Evolutionary conservation across 1,140 invertebrate species (phyloP), one percentile per base, ranked within the genome.

Genomic region (Macrotrachela quadricornifera): DNA sequence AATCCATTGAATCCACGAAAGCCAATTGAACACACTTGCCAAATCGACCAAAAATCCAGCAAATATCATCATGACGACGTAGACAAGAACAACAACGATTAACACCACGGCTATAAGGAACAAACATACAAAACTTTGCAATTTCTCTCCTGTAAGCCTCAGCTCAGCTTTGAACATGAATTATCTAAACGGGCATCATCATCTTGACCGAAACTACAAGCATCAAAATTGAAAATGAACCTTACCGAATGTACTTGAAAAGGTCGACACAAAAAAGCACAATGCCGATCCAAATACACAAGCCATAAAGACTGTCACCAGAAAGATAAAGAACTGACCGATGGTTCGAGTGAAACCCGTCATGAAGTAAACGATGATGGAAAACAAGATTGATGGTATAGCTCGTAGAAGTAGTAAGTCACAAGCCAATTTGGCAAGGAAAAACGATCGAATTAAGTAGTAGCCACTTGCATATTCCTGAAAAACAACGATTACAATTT

Each of bases 61-160:
- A 57, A 68, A 69, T 16, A 70, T 66, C 66, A 70, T 69, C 67
- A 68, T 68, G 52, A 66, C 62, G 1, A 64, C 62, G 54, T 61
- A 70, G 36, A 56, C 54, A 10, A 68, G 56, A 15, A 65, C 61
- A 17, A 65, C 62, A 21, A 64, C 58, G 1, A 67, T 51, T 46
- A 65, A 66, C 21, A 64, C 68, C 14, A 70, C 21, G 8, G 21
- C 21, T 30, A 30, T 4, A 30, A 30, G 21, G 2, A 30, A 4
- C 21, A 30, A 30, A n/a, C n/a, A n/a, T n/a, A n/a, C n/a, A n/a
- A n/a, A n/a, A n/a, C n/a, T n/a, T n/a, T n/a, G n/a, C n/a, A n/a
- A n/a, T n/a, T n/a, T n/a, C n/a, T n/a, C n/a, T n/a, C n/a, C n/a
- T n/a, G n/a, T n/a, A n/a, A n/a, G n/a, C n/a, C n/a, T n/a, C n/a